phyloP scores from a whole-genome alignment of 2,113 vertebrate species.

The Hypocryptadius cinnamomeus region DNA sequence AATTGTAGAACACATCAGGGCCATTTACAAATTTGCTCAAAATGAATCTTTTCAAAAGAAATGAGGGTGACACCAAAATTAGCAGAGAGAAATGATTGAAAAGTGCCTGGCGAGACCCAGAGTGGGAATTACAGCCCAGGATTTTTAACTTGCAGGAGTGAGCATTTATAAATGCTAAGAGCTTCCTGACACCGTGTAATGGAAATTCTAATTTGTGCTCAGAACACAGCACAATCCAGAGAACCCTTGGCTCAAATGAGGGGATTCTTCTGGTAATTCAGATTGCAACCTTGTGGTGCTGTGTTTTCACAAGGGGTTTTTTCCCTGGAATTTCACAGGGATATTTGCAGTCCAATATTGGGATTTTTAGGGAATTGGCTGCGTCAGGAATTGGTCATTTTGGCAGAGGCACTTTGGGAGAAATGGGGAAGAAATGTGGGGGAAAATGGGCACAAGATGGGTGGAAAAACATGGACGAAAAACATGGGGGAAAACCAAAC shows the following conservation, averaged over 20 bases:
- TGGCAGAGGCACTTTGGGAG: not conserved
- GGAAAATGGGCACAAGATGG: not conserved
- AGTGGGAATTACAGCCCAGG: constrained; percentile 84
- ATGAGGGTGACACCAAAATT: constrained; percentile 88
- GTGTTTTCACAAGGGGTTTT: not conserved
- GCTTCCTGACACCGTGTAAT: constrained; percentile 65
- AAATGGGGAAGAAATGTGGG: not conserved
- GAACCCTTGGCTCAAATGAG: constrained; percentile 35
- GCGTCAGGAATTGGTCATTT: not conserved
- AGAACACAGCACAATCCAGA: constrained; percentile 55
- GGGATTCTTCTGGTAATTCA: constrained; percentile 53
- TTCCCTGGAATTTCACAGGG: not conserved
- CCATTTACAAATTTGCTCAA: constrained; percentile 96
- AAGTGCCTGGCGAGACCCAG: constrained; percentile 81
- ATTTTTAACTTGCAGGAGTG: constrained; percentile 83
- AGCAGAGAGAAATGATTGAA: constrained; percentile 87
- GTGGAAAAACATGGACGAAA: no score
- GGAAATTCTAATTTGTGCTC: constrained; percentile 74
- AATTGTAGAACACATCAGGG: constrained; percentile 97
- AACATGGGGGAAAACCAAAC: not conserved
- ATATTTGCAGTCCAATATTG: not conserved
- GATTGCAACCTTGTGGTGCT: constrained; percentile 14
- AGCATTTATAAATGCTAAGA: constrained; percentile 80
- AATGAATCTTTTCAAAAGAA: constrained; percentile 93
- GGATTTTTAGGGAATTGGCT: not conserved